A percentile compares a stretch with the other conserved stretches of the same genome.
Evolutionary conservation across 2,888 invertebrate genomes (phyloP).

Genomic region (Macrosiphum euphorbiae): DNA sequence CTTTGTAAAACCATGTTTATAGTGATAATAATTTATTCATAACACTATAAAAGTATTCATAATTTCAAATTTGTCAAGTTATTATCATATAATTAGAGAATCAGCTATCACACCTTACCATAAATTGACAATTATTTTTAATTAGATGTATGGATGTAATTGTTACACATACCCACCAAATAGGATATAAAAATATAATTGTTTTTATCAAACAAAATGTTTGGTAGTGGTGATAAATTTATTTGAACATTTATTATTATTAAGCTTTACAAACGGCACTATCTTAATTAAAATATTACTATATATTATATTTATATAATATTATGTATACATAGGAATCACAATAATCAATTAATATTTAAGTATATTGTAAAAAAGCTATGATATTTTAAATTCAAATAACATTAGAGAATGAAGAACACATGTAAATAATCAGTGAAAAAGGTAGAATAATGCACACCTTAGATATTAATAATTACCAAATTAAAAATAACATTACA

Average conservation of each 20-base stretch:
- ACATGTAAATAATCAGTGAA: conserved; percentile 40
- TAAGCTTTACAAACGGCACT: not conserved
- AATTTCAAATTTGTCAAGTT: not conserved
- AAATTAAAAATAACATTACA: conserved; percentile 33
- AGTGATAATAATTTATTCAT: not conserved
- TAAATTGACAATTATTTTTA: not conserved
- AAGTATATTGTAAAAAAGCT: conserved; percentile 54
- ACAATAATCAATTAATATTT: conserved; percentile 55
- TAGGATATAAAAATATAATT: not conserved
- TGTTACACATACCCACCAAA: not conserved
- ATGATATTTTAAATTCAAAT: conserved; percentile 44
- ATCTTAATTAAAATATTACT: conserved; percentile 22
- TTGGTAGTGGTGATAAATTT: not conserved
- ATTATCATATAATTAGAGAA: not conserved
- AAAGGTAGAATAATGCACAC: not conserved
- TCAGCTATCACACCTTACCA: not conserved
- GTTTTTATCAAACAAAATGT: not conserved
- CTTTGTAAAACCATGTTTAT: not conserved
- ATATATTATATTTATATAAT: conserved; percentile 32
- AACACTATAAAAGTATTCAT: not conserved
- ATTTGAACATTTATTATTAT: conserved; percentile 18
- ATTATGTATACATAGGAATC: conserved; percentile 42
- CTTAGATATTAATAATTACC: not conserved
- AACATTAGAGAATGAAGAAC: conserved; percentile 11
- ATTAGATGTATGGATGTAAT: not conserved